Percentiles rank a stretch among this genome's conserved stretches.
Conservation (phyloP, 2,797 vertebrate genomes). For the Synaphobranchus kaupii region DNA sequence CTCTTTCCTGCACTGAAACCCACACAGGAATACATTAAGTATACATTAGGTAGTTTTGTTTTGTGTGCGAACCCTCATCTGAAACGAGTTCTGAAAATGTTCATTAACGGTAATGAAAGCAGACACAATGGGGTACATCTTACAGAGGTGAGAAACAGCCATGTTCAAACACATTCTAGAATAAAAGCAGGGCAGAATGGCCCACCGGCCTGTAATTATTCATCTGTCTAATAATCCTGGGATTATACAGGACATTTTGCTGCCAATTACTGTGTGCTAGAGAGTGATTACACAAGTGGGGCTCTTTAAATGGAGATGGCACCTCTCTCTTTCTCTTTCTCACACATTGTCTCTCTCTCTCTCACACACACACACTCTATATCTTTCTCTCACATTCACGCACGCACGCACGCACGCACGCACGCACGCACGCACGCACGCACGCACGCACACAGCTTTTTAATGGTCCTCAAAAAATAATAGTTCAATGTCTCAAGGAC, state of each 20-base stretch:
- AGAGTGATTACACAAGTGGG: not conserved
- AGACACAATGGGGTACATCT: not conserved
- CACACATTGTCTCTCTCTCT: not conserved
- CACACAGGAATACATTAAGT: not conserved
- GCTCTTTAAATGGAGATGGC: slow-evolving; percentile 11
- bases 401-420: not conserved
- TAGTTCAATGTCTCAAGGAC: slow-evolving; percentile 3
- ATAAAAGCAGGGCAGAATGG: not conserved
- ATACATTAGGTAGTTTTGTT: not conserved
- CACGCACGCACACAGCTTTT: not conserved
- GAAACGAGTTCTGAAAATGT: slow-evolving; percentile 12
- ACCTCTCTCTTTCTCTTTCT: not conserved
- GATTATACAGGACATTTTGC: not conserved
- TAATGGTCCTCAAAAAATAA: not conserved
- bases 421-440: slow-evolving; percentile 14
- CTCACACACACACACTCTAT: slow-evolving; percentile 13
- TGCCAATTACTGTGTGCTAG: slow-evolving; percentile 15
- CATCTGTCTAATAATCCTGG: slow-evolving; percentile 7
- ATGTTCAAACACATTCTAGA: not conserved
- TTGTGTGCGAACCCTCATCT: not conserved
- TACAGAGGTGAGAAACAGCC: not conserved
- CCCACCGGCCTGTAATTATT: slow-evolving; percentile 9
- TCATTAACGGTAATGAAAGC: not conserved
- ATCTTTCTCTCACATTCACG: not conserved
- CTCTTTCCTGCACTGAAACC: not conserved